Conservation (phyloP, 2,888 invertebrate genomes). For the Meganola albula region DNA sequence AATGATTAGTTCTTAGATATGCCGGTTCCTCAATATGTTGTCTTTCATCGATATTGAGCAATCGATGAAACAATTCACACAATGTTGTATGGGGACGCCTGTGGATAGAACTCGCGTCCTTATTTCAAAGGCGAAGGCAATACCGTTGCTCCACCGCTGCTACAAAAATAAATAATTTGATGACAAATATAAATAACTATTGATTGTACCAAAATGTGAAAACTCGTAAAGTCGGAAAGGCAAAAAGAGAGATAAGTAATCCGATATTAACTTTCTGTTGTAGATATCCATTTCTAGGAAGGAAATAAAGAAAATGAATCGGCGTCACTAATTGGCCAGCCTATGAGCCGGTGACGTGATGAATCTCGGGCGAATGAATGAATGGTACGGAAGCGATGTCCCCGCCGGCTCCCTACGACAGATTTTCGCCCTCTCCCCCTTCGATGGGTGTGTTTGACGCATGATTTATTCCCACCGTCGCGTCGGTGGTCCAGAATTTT, state of each 20-base stretch:
- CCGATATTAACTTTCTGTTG: slow-evolving; percentile 21
- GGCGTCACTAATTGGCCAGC: slow-evolving; percentile 45
- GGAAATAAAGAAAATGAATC: slow-evolving; percentile 43
- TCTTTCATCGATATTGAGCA: too few species aligned
- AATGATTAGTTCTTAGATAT: too few species aligned
- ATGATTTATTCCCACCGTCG: slow-evolving; percentile 50
- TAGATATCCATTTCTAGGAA: slow-evolving; percentile 21
- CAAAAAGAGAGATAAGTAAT: slow-evolving; percentile 20
- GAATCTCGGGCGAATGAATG: slow-evolving; percentile 47
- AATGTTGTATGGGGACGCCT: too few species aligned
- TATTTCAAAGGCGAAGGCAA: too few species aligned
- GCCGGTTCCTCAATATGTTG: too few species aligned
- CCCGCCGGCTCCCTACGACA: slow-evolving; percentile 41
- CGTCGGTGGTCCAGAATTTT: slow-evolving; percentile 29
- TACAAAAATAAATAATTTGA: too few species aligned
- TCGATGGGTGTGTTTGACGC: slow-evolving; percentile 54
- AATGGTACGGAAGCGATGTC: slow-evolving; percentile 37
- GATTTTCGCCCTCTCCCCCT: slow-evolving; percentile 49
- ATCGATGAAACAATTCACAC: too few species aligned
- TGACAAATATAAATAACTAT: too few species aligned
- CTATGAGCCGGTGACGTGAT: slow-evolving; percentile 48
- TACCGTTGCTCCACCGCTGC: too few species aligned
- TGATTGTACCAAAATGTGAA: too few species aligned
- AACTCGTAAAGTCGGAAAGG: too few species aligned
- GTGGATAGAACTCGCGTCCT: too few species aligned